Evolutionary conservation across 2,113 vertebrate genomes (phyloP).

Genomic region (Oryzias melastigma): DNA sequence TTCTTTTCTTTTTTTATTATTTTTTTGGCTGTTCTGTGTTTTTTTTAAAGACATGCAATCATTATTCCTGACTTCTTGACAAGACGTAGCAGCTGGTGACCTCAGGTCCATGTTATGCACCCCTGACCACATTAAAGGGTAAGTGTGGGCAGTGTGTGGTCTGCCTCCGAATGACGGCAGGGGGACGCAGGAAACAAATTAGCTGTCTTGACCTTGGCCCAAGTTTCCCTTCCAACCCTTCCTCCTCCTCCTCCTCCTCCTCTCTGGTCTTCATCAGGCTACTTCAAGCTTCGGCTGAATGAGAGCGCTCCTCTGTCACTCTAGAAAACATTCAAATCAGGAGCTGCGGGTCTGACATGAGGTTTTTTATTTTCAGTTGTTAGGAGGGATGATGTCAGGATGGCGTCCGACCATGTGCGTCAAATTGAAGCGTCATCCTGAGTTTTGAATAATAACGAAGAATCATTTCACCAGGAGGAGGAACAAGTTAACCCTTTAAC

Average conservation of each 20-base stretch:
- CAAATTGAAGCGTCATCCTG: slow-evolving; percentile 14
- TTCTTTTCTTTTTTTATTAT: too few species aligned
- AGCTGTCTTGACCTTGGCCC: slow-evolving; percentile 82
- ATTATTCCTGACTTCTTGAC: slow-evolving; percentile 25
- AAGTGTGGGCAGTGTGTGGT: slow-evolving; percentile 77
- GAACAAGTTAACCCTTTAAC: slow-evolving; percentile 4
- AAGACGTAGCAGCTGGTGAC: slow-evolving; percentile 57
- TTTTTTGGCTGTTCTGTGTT: too few species aligned
- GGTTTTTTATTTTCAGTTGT: slow-evolving; percentile 36
- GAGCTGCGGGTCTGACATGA: slow-evolving; percentile 36
- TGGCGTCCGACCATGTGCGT: slow-evolving; percentile 23
- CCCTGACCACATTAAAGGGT: slow-evolving; percentile 70
- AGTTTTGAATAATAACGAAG: slow-evolving; percentile 11
- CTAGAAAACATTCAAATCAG: slow-evolving; percentile 53
- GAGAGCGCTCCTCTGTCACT: slow-evolving; percentile 66
- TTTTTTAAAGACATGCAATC: neutral
- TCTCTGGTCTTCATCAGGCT: slow-evolving; percentile 62
- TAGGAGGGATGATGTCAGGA: slow-evolving; percentile 40
- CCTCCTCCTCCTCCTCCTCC: slow-evolving; percentile 38
- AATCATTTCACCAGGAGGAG: slow-evolving; percentile 19
- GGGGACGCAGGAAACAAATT: slow-evolving; percentile 79
- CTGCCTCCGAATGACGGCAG: slow-evolving; percentile 67
- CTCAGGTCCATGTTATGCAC: slow-evolving; percentile 55
- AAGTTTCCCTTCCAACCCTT: slow-evolving; percentile 70
- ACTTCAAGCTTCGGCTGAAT: slow-evolving; percentile 76